These are phyloP conservation scores for Dynastes hyllus DNA, from an alignment of 2,888 invertebrate genomes.

Conservation along the genomic window DNA sequence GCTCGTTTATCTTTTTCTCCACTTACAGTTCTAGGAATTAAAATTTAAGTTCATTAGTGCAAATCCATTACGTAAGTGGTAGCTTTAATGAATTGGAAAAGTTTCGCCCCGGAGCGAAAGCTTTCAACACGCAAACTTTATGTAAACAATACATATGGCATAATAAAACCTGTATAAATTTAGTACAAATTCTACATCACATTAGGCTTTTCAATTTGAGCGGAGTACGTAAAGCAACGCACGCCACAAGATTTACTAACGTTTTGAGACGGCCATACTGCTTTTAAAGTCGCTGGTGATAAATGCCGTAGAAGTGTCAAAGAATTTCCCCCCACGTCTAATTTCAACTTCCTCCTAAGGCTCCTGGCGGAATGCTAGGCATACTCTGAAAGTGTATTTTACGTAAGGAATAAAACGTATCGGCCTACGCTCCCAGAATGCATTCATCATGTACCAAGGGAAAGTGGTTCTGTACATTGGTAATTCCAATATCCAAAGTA, in stretches of 20 bases:
- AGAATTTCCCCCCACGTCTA: not conserved
- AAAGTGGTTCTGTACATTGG: slow-evolving; percentile 14
- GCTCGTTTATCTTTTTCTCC: too few species aligned
- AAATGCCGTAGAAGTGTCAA: slow-evolving; percentile 9
- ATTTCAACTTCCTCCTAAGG: slow-evolving; percentile 8
- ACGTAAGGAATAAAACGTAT: not conserved
- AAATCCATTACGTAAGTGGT: too few species aligned
- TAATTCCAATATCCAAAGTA: too few species aligned
- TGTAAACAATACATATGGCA: too few species aligned
- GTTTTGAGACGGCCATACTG: not conserved
- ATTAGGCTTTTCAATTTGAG: slow-evolving; percentile 12
- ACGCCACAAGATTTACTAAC: not conserved
- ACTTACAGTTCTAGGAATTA: too few species aligned
- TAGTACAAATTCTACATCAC: not conserved
- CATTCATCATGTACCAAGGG: not conserved
- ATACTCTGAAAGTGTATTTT: not conserved
- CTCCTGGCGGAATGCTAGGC: not conserved
- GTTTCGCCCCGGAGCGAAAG: too few species aligned
- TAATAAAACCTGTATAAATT: slow-evolving; percentile 1
- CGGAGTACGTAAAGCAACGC: not conserved
- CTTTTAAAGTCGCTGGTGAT: slow-evolving; percentile 18
- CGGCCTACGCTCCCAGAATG: slow-evolving; percentile 7
- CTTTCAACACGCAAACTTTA: too few species aligned
- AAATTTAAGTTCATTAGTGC: too few species aligned
- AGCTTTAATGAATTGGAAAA: too few species aligned